A percentile compares a stretch with the other conserved stretches of the same genome.
phyloP scores from a whole-genome alignment of 2,888 invertebrate genomes.

The Cephus runcator region DNA sequence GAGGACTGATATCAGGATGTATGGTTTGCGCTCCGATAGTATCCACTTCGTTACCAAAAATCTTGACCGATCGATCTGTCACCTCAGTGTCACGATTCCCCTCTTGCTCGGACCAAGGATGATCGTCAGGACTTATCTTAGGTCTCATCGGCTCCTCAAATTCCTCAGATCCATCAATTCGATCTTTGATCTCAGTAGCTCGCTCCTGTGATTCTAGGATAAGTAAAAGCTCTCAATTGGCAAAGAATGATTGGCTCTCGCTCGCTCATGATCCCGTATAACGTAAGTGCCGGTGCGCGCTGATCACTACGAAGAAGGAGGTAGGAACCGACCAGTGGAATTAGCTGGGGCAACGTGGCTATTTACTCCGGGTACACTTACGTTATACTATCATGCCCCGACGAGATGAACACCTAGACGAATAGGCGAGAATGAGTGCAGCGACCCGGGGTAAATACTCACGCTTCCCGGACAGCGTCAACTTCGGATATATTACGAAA shows the following conservation, averaged over 20 bases:
- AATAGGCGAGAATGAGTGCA: slow-evolving; percentile 1
- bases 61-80: slow-evolving; percentile 9
- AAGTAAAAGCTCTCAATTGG: background rate
- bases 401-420: slow-evolving; percentile 1
- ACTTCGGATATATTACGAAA: background rate
- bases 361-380: slow-evolving; percentile 33
- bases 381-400: slow-evolving; percentile 13
- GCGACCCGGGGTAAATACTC: slow-evolving; percentile 35
- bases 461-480: slow-evolving; percentile 14
- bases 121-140: slow-evolving; percentile 7
- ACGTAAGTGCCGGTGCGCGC: slow-evolving; percentile 1
- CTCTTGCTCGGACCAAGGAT: slow-evolving; percentile 11
- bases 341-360: slow-evolving; percentile 17
- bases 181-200: background rate
- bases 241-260: background rate
- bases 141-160: background rate
- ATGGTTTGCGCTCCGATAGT: slow-evolving; percentile 28
- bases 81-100: slow-evolving; percentile 24
- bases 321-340: background rate
- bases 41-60: background rate
- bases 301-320: background rate
- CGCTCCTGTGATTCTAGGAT: background rate
- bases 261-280: slow-evolving; percentile 2
- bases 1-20: slow-evolving; percentile 28
- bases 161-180: slow-evolving; percentile 16